phyloP scores from a whole-genome alignment of 1,140 invertebrate genomes.

The Onthophagus taurus region DNA sequence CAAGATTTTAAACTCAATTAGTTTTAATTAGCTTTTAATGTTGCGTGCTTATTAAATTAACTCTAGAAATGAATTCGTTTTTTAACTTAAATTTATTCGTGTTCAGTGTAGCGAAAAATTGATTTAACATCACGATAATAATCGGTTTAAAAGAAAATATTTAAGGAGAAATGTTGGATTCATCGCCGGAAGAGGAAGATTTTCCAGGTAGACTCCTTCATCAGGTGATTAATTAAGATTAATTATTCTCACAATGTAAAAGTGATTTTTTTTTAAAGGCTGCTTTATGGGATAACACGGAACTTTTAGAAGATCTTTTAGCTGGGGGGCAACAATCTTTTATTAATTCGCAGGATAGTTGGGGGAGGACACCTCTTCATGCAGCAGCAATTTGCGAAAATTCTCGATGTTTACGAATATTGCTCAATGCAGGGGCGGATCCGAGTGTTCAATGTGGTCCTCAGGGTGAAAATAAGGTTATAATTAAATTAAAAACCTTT shows the following conservation, averaged over 20 bases:
- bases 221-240: slow-evolving; percentile 45
- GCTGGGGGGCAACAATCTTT: slow-evolving; percentile 56
- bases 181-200: slow-evolving; percentile 67
- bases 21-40: no score
- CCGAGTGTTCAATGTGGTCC: slow-evolving; percentile 59
- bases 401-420: slow-evolving; percentile 65
- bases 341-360: slow-evolving; percentile 66
- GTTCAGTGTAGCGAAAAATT: no score
- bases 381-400: slow-evolving; percentile 80
- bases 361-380: slow-evolving; percentile 73
- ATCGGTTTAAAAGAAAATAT: no score
- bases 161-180: slow-evolving; percentile 45
- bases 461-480: slow-evolving; percentile 48
- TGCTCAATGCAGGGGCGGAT: slow-evolving; percentile 65
- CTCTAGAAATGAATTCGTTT: no score
- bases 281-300: slow-evolving; percentile 84
- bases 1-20: no score
- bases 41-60: no score
- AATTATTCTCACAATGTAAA: slow-evolving; percentile 2
- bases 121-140: no score
- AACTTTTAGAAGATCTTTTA: slow-evolving; percentile 74
- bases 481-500: slow-evolving; percentile 4
- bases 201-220: slow-evolving; percentile 69
- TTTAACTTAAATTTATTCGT: no score
- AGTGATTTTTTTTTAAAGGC: slow-evolving; percentile 47